Evolutionary conservation across 1,140 invertebrate genomes (phyloP).

Genomic region (Brachionus plicatilis): DNA sequence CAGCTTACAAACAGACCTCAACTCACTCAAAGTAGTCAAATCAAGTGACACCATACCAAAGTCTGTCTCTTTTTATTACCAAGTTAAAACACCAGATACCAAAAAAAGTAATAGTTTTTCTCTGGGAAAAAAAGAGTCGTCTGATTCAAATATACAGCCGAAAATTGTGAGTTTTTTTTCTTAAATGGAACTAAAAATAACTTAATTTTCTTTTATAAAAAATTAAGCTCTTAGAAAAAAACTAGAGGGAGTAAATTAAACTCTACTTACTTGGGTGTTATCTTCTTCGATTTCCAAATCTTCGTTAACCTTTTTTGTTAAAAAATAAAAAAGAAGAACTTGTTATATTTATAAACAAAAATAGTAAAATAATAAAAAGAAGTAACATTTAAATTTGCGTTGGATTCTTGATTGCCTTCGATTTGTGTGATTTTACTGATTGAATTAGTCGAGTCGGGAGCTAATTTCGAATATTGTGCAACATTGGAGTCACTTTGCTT

Average conservation of each 20-base stretch:
- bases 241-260: not conserved
- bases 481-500: not conserved
- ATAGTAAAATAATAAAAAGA: not conserved
- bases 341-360: not conserved
- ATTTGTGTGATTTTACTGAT: not conserved
- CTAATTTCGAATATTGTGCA: not conserved
- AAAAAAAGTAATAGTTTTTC: not conserved
- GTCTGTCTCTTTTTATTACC: not conserved
- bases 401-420: not conserved
- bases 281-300: constrained; percentile 12
- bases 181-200: not conserved
- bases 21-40: not conserved
- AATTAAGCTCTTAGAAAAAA: not conserved
- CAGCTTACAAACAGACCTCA: not conserved
- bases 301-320: constrained; percentile 30
- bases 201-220: not conserved
- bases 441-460: not conserved
- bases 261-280: not conserved
- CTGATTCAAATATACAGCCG: not conserved
- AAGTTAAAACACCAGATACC: not conserved
- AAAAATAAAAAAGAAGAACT: not conserved
- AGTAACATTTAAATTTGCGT: not conserved
- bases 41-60: not conserved
- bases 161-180: constrained; percentile 1
- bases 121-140: not conserved